Evolutionary conservation across 2,888 invertebrate genomes (phyloP).

Genomic region (Bruchidius siliquastri): DNA sequence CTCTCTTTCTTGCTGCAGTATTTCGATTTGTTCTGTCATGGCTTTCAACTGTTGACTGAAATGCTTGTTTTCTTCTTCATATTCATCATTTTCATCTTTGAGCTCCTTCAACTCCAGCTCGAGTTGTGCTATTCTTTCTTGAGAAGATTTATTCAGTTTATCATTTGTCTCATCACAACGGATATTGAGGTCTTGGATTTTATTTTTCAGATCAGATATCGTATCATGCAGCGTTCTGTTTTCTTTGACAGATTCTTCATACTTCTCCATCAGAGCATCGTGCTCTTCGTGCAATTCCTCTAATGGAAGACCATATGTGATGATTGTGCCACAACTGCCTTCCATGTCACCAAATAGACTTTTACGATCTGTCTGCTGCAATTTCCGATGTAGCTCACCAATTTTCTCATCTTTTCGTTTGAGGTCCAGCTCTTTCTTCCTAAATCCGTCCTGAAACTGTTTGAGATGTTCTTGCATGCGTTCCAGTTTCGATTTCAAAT

Average conservation of each 20-base stretch:
- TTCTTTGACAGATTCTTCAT: neutral
- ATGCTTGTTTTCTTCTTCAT: conserved; percentile 20
- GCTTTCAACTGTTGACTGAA: conserved; percentile 14
- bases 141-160: neutral
- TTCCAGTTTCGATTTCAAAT: neutral
- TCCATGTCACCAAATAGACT: neutral
- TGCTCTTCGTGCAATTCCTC: neutral
- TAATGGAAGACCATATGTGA: neutral
- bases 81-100: conserved; percentile 13
- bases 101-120: conserved; percentile 2
- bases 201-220: neutral
- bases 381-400: neutral
- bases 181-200: neutral
- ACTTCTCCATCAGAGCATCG: neutral
- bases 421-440: neutral
- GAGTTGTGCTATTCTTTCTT: conserved; percentile 8
- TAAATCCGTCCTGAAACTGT: neutral
- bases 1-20: neutral
- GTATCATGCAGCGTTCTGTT: neutral
- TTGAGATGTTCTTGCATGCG: neutral
- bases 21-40: conserved; percentile 6
- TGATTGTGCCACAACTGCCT: neutral
- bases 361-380: neutral
- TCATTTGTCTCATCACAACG: neutral
- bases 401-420: neutral